Conservation (phyloP, 2,113 vertebrate species). For the Eclectus roratus region DNA sequence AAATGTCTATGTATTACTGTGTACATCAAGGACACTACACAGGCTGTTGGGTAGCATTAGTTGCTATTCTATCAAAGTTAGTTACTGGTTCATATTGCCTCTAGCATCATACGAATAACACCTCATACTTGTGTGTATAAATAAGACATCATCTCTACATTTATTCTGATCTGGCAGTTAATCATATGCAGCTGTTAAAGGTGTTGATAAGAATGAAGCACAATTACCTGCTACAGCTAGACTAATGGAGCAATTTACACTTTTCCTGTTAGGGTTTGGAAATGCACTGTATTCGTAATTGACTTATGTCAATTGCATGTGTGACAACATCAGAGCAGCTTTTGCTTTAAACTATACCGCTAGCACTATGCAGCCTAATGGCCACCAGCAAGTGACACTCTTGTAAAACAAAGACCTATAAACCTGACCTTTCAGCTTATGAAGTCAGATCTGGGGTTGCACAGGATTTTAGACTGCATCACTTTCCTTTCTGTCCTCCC, state of each 20-base stretch:
- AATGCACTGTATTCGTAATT: neutral
- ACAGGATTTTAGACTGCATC: neutral
- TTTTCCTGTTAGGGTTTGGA: neutral
- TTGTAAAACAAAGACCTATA: neutral
- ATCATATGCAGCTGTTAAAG: neutral
- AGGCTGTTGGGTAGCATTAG: neutral
- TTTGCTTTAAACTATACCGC: neutral
- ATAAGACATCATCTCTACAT: neutral
- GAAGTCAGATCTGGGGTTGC: neutral
- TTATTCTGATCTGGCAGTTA: neutral
- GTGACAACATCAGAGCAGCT: neutral
- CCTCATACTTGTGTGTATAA: neutral
- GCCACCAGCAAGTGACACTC: neutral
- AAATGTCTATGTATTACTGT: neutral
- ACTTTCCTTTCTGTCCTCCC: neutral
- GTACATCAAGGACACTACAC: neutral
- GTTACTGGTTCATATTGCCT: neutral
- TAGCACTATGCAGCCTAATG: neutral
- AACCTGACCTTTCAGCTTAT: neutral
- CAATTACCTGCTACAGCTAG: neutral
- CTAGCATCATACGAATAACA: neutral
- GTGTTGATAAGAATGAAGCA: neutral
- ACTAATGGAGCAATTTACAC: neutral
- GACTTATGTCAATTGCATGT: neutral
- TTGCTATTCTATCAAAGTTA: neutral